A percentile compares a stretch with the other conserved stretches of the same genome.
These are phyloP conservation scores for Platycercus adscitus DNA, from an alignment of 2,113 vertebrate genomes.

Conservation along the genomic window DNA sequence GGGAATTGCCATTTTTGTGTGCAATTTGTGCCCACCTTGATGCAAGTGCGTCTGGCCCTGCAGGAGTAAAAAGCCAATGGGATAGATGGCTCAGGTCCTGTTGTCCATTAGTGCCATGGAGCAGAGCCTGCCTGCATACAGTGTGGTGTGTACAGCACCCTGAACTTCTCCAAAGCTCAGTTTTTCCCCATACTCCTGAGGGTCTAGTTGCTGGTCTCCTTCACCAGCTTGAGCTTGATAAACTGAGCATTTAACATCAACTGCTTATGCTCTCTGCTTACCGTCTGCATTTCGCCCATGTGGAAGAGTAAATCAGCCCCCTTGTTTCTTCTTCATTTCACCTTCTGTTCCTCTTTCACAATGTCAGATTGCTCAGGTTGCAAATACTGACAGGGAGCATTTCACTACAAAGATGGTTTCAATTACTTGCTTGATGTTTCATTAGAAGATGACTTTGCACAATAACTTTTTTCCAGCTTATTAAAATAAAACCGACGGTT, in stretches of 20 bases:
- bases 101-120: not conserved
- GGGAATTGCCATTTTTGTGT: not conserved
- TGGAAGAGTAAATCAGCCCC: not conserved
- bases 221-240: not conserved
- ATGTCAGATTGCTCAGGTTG: constrained; percentile 52
- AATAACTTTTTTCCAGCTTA: not conserved
- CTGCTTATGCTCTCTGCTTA: not conserved
- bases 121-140: not conserved
- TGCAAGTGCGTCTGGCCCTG: not conserved
- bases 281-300: rapidly evolving
- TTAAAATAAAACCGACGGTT: constrained; percentile 27
- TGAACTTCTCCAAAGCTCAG: not conserved
- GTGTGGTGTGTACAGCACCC: not conserved
- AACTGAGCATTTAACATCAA: not conserved
- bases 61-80: not conserved
- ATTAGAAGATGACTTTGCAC: not conserved
- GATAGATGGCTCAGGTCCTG: not conserved
- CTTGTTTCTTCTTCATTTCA: not conserved
- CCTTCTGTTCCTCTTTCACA: not conserved
- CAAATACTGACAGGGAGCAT: constrained; percentile 41
- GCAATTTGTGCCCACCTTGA: not conserved
- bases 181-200: not conserved
- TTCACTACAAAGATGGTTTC: constrained; percentile 31
- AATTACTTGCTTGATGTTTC: constrained; percentile 7
- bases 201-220: not conserved